phyloP scores from a whole-genome alignment of 1,140 invertebrate species.

The Cecropterus lyciades region DNA sequence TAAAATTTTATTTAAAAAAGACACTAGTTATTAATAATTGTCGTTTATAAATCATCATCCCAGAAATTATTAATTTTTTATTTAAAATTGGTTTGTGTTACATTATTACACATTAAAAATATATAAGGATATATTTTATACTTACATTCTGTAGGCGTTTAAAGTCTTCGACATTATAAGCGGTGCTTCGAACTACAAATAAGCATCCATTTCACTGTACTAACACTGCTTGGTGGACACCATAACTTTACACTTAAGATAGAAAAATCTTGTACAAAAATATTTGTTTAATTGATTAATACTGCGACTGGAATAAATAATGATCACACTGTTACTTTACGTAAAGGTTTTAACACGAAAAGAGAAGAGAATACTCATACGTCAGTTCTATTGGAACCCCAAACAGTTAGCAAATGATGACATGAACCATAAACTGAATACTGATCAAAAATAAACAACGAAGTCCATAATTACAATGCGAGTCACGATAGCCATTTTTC shows the following conservation, averaged over 20 bases:
- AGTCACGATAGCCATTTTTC: constrained; percentile 22
- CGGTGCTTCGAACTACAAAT: constrained; percentile 49
- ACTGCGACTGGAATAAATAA: constrained; percentile 1
- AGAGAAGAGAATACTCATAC: not conserved
- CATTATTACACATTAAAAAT: not conserved
- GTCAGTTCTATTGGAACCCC: not conserved
- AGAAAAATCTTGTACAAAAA: constrained; percentile 40
- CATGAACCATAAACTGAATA: too few species aligned
- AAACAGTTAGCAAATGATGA: not conserved
- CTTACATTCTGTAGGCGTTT: constrained; percentile 88
- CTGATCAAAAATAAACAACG: constrained; percentile 2
- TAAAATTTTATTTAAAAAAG: too few species aligned
- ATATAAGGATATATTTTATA: constrained; percentile 49
- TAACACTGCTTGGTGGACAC: constrained; percentile 43
- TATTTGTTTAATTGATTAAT: not conserved
- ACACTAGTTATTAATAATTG: too few species aligned
- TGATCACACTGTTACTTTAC: not conserved
- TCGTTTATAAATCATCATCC: too few species aligned
- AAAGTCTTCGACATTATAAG: constrained; percentile 87
- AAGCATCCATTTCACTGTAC: constrained; percentile 63
- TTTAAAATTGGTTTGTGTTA: too few species aligned
- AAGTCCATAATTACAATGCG: constrained; percentile 2
- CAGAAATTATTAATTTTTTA: too few species aligned
- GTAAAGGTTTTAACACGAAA: not conserved
- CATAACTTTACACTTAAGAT: constrained; percentile 38